Evolutionary conservation across 2,797 vertebrate genomes (phyloP), one percentile per base, ranked within the genome.

Genomic region (Echeneis naucrates): DNA sequence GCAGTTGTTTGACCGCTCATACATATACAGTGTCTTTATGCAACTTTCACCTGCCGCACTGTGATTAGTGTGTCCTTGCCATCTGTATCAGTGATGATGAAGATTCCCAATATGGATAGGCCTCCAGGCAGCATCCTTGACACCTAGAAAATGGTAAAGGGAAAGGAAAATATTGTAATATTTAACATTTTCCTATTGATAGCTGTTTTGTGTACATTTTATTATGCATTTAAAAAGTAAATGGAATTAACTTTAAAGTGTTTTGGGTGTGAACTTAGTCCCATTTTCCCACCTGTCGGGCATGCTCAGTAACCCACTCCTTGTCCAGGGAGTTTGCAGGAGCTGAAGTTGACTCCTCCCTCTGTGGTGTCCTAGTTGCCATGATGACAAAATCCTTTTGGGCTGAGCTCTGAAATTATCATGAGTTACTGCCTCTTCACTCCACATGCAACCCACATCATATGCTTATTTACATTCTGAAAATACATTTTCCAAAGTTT

Each of bases 71-170:
- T 87, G 0, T 98, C 96, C 75, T 96, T 97, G 30, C 92, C 87
- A 45, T 98, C 96, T 58, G 93, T 90, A 68, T 95, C 89, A 48
- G 91, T 89, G 80, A 98, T 86, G 70, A 97, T 92, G 82, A 99
- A 99, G 37, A 98, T 92, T 66, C 98, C 98, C 23, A 98, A 82
- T 53, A 99, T 92, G 69, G 91, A 78, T 68, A 99, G 80, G 37
- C 98, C 98, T 55, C 97, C 98, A 12, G 97, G 97, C 50, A 99
- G 92, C 97, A 99, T 99, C 83, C 96, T 93, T 77, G 96, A 96
- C 56, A 98, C 96, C 98, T 99, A 53, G 2, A 84, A 59, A 55
- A 19, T 63, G 3, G 58, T 32, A 23, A 59, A 8, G 79, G 2
- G 37, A 78, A 17, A 0, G 27, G 14, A n/a, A n/a, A n/a, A n/a